Evolutionary conservation across 2,888 invertebrate genomes (phyloP).

Genomic region (Caenorhabditis japonica): DNA sequence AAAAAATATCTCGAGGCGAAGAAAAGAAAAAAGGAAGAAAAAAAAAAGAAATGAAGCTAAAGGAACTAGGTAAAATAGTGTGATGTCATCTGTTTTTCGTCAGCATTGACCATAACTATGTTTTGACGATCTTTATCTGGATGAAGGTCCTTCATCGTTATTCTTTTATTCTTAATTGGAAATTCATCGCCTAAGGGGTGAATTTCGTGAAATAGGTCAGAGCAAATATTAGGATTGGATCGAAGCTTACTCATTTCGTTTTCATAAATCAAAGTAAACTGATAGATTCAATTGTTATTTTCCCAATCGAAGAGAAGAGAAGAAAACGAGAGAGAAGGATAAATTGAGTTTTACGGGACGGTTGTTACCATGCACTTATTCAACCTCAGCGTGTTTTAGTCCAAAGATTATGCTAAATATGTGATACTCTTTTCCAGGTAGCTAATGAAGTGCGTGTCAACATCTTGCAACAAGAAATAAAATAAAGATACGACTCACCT

Average conservation of each 20-base stretch:
- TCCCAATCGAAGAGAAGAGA: no score
- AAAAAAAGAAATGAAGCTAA: constrained; percentile 1
- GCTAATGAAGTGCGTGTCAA: constrained; percentile 22
- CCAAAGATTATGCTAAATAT: constrained; percentile 43
- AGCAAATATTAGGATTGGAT: constrained; percentile 33
- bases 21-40: constrained; percentile 18
- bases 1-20: constrained; percentile 29
- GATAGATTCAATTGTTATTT: constrained; percentile 17
- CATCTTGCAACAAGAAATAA: constrained; percentile 2
- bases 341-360: constrained; percentile 7
- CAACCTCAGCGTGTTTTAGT: constrained; percentile 2
- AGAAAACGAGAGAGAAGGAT: no score
- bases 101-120: constrained; percentile 36
- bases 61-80: constrained; percentile 43
- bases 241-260: constrained; percentile 7
- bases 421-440: constrained; percentile 17
- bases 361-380: constrained; percentile 15
- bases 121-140: constrained; percentile 32
- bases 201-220: constrained; percentile 15
- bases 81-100: constrained; percentile 45
- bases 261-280: constrained; percentile 10
- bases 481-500: constrained; percentile 13
- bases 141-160: constrained; percentile 11
- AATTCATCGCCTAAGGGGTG: constrained; percentile 20
- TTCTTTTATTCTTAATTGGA: constrained; percentile 21